Base-by-base conservation (phyloP, 2,888 invertebrate species). In the Drosophila ustulata region DNA sequence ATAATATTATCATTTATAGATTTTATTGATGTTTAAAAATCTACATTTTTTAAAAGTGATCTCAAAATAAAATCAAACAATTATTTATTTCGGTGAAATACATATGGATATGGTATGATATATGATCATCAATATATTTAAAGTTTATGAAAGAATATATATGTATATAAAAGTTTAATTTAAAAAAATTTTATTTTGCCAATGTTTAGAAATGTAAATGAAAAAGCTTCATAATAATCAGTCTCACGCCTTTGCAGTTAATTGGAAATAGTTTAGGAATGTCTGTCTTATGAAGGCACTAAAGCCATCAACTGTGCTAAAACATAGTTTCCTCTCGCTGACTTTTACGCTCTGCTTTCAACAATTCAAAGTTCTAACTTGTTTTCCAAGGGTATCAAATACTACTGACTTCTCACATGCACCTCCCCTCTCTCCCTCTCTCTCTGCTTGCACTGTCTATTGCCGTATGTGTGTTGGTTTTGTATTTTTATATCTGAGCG, bases 401-500 rank as follows among this genome's bases (percentile, higher is more conserved):
- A 18, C 66, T 43, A 39, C 65, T 55, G 50, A 56, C 69, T 69
- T 45, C 57, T 55, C 67, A 62, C 43, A 72, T 47, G 37, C 46
- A 34, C 47, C 18, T 18, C 13, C 30, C 55, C 13, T 51, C 39
- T 53, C 41, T 30, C 18, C 13, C 23, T 37, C 25, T 32, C 41
- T 7, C 43, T 11, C n/a, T 23, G 26, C 9, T 34, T 26, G 30
- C 11, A 6, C n/a, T 47, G 0, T 26, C 11, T 39, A 45, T 61
- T 47, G 52, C 49, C 55, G 57, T 82, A 25, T 65, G 45, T 61
- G 41, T 68, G 71, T 74, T 66, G 57, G 51, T 75, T 78, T 70
- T 71, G 76, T 79, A 79, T 66, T 75, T 82, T 73, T 79, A 70
- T 80, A 80, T 83, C 71, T 65, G 62, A 71, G 88, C 82, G 82